Evolutionary conservation across 2,888 invertebrate species (phyloP).

Genomic region (Helobdella robusta): DNA sequence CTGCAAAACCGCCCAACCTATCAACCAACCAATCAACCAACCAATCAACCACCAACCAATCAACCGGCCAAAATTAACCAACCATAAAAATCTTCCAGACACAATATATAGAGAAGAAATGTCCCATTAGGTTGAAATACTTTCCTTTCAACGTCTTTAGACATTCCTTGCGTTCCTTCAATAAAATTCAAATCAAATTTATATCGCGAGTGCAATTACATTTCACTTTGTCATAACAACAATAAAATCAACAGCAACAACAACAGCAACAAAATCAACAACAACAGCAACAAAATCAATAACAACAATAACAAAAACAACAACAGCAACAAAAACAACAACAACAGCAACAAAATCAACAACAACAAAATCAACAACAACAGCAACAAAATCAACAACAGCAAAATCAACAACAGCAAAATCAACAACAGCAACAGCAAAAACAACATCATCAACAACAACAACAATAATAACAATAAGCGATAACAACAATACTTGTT

Average conservation of each 20-base stretch:
- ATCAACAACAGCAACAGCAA: too few relatives aligned
- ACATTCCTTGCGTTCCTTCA: constrained; percentile 65
- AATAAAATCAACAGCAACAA: background rate
- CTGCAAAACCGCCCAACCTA: too few relatives aligned
- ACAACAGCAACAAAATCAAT: background rate
- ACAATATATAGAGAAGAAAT: constrained; percentile 96
- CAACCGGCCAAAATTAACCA: too few relatives aligned
- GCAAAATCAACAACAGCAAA: background rate
- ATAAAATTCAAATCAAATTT: constrained; percentile 25
- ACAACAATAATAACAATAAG: background rate
- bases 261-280: background rate
- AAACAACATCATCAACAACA: background rate
- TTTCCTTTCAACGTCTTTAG: constrained; percentile 90
- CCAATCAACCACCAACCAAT: too few relatives aligned
- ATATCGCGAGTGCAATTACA: background rate
- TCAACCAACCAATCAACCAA: too few relatives aligned
- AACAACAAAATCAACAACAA: background rate
- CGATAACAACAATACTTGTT: constrained; percentile 32
- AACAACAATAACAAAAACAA: too few relatives aligned
- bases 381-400: background rate
- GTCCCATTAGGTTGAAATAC: constrained; percentile 94
- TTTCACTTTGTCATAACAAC: background rate
- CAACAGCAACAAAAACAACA: background rate
- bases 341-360: background rate
- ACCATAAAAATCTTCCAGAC: constrained; percentile 98